Percentiles rank a stretch among this genome's conserved stretches.
phyloP scores from a whole-genome alignment of 1,140 invertebrate species.

The Caenorhabditis inopinata region DNA sequence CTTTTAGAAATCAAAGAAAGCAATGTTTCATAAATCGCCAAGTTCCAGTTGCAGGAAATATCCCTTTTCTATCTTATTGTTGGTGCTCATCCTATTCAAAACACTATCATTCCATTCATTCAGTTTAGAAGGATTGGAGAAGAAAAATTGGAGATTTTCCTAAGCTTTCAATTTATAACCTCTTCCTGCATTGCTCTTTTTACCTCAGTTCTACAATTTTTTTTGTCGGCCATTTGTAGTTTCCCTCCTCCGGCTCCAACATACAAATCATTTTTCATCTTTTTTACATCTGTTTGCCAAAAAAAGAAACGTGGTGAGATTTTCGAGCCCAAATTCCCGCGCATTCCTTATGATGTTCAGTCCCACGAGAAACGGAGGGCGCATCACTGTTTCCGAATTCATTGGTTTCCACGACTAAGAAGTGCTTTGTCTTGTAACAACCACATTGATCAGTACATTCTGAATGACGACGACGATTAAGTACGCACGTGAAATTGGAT shows the following conservation, averaged over 20 bases:
- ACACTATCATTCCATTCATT: too few relatives aligned
- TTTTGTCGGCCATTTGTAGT: neutral
- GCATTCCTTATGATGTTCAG: neutral
- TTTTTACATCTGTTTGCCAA: neutral
- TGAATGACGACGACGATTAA: constrained; percentile 13
- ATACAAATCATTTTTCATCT: neutral
- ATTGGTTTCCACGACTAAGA: neutral
- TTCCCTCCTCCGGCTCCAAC: neutral
- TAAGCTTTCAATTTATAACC: neutral
- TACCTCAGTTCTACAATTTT: neutral
- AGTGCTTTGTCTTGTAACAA: neutral
- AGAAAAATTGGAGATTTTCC: too few relatives aligned
- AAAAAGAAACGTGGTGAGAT: constrained; percentile 13
- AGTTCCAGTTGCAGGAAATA: too few relatives aligned
- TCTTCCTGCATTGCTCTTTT: too few relatives aligned
- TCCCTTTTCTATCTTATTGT: too few relatives aligned
- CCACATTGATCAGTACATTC: constrained; percentile 19
- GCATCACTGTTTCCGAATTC: constrained; percentile 23
- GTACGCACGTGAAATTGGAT: constrained; percentile 17
- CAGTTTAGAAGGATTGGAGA: too few relatives aligned
- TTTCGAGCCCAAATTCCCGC: too few relatives aligned
- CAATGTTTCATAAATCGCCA: too few relatives aligned
- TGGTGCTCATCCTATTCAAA: too few relatives aligned
- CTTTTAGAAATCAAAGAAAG: too few relatives aligned
- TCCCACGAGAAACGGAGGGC: neutral